Evolutionary conservation across 2,113 vertebrate species (phyloP), one percentile per base, ranked within the genome.

Genomic region (Sardina pilchardus): DNA sequence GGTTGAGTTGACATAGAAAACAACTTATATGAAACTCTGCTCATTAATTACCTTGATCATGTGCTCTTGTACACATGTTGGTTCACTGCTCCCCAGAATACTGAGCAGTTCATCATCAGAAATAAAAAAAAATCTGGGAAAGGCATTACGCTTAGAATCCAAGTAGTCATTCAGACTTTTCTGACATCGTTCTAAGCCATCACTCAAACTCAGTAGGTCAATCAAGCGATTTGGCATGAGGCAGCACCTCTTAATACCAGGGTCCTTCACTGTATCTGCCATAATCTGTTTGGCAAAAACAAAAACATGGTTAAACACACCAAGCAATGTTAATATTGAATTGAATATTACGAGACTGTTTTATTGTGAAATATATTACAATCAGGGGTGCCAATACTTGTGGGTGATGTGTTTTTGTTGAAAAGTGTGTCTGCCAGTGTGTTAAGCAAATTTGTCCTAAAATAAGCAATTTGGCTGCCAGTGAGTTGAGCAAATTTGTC

Each of bases 41-140:
- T 50, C 50, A 53, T 16, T 53, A 19, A 71, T 71, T 88, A 98
- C 98, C 97, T 99, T 99, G 83, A 99, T 99, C 93, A 99, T 96
- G 91, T 99, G 98, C 86, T 99, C 98, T 94, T 99, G 98, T 21
- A 99, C 96, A 80, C 97, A 98, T 12, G 95, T 84, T 0, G 96
- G 97, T 81, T 96, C 96, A 26, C 95, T 96, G 92, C 94, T 99
- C 0, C 98, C 98, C 85, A 99, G 94, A 86, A 99, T 98, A 92
- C 97, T 99, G 83, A 99, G 97, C 89, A 99, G 94, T 88, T 99
- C 98, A 0, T 99, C 98, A 1, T 99, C 98, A 0, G 98, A 99
- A 85, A 99, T 97, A 91, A 99, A 99, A 94, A 99, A 99, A 92
- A 99, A 99, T 3, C 98, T 94, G 0, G 98, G 98, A 90, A 99